phyloP scores from a whole-genome alignment of 2,113 vertebrate genomes.

The Syrrhaptes paradoxus region DNA sequence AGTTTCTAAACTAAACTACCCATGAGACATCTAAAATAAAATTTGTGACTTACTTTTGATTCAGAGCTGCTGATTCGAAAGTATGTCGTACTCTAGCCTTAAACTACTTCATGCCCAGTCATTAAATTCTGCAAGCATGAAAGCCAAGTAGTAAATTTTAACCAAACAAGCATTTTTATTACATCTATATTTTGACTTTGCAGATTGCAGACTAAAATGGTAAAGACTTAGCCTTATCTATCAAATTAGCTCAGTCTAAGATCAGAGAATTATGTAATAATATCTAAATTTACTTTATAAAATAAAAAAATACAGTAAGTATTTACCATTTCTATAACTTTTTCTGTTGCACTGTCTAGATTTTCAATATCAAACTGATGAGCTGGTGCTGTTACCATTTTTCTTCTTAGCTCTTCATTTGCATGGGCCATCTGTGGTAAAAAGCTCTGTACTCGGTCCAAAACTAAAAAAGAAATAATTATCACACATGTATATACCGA shows the following conservation, averaged over 20 bases:
- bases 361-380: slow-evolving; percentile 88
- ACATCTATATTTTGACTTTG: background rate
- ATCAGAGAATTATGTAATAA: background rate
- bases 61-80: background rate
- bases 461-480: slow-evolving; percentile 73
- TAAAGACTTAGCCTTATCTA: background rate
- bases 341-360: slow-evolving; percentile 74
- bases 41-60: background rate
- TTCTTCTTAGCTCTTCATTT: slow-evolving; percentile 84
- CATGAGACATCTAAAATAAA: background rate
- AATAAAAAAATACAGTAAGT: background rate
- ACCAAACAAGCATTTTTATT: background rate
- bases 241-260: background rate
- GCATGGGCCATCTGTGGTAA: slow-evolving; percentile 90
- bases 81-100: background rate
- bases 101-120: background rate
- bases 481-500: background rate
- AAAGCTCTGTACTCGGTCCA: slow-evolving; percentile 88
- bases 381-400: slow-evolving; percentile 79
- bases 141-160: background rate
- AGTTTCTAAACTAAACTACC: background rate
- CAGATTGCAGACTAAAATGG: background rate
- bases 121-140: background rate
- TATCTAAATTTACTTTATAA: background rate
- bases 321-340: slow-evolving; percentile 91